Conservation (phyloP, 2,797 vertebrate genomes). For the Masticophis lateralis region DNA sequence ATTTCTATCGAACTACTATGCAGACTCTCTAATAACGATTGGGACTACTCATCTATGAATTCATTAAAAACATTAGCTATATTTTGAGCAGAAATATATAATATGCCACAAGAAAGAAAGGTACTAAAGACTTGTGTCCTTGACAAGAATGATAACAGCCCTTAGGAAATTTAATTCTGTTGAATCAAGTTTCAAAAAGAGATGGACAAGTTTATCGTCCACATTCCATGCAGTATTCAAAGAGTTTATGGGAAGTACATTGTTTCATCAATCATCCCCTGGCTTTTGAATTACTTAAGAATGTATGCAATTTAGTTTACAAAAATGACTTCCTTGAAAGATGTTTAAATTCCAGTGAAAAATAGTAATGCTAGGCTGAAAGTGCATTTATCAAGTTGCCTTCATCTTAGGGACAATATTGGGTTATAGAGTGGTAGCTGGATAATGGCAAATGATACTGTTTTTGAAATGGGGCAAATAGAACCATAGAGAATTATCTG, state of each 20-base stretch:
- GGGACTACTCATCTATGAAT: not conserved
- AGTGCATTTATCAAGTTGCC: constrained; percentile 1
- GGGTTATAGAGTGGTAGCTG: not conserved
- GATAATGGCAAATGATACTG: not conserved
- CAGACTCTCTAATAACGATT: constrained; percentile 26
- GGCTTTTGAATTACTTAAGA: not conserved
- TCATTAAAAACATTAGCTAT: not conserved
- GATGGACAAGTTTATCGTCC: not conserved
- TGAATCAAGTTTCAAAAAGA: not conserved
- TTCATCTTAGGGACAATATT: not conserved
- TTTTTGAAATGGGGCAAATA: not conserved
- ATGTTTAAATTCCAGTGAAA: not conserved
- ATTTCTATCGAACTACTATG: constrained; percentile 46
- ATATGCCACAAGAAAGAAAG: not conserved
- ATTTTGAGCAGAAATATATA: not conserved
- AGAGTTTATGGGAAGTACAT: not conserved
- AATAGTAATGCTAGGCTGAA: not conserved
- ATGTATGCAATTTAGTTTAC: not conserved
- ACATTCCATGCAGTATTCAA: not conserved
- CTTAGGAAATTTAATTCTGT: not conserved
- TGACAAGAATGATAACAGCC: not conserved
- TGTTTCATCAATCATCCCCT: not conserved
- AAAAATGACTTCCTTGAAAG: not conserved
- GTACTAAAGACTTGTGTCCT: not conserved
- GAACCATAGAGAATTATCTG: not conserved